These are phyloP conservation scores for Sphecodes monilicornis DNA, from an alignment of 2,888 invertebrate genomes.

Conservation along the genomic window DNA sequence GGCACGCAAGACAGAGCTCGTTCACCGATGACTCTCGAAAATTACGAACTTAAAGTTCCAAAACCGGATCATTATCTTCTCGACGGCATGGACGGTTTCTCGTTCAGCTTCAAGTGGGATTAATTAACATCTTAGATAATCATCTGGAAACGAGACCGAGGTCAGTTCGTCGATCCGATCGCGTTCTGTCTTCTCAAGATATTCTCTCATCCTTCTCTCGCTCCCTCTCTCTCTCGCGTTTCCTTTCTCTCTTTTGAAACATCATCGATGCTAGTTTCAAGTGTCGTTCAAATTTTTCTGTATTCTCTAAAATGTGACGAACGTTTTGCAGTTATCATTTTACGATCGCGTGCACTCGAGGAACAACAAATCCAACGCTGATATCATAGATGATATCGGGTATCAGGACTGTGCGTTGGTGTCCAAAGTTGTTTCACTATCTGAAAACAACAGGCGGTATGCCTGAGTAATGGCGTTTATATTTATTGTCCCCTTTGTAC, in stretches of 20 bases:
- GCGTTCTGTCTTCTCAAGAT: constrained; percentile 26
- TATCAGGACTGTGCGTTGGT: not conserved
- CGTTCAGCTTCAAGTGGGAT: constrained; percentile 66
- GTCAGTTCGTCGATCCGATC: constrained; percentile 49
- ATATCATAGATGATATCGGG: constrained; percentile 8
- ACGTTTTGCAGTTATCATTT: not conserved
- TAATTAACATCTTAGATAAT: constrained; percentile 58
- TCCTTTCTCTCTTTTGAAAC: not conserved
- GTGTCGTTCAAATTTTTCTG: not conserved
- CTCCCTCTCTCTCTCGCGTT: not conserved
- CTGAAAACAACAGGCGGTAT: not conserved
- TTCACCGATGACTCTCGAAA: constrained; percentile 67
- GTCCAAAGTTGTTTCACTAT: constrained; percentile 2
- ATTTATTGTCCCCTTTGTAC: constrained; percentile 22
- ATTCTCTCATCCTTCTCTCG: not conserved
- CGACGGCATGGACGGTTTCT: constrained; percentile 67
- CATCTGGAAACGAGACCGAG: constrained; percentile 63
- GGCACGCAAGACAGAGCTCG: constrained; percentile 46
- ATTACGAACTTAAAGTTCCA: constrained; percentile 62
- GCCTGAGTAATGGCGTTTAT: not conserved
- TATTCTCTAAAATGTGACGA: not conserved
- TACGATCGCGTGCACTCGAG: not conserved
- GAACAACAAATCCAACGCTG: constrained; percentile 1
- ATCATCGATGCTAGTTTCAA: not conserved
- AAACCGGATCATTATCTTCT: constrained; percentile 75